Evolutionary conservation across 2,888 invertebrate genomes (phyloP).

Genomic region (Epiblema foenella): DNA sequence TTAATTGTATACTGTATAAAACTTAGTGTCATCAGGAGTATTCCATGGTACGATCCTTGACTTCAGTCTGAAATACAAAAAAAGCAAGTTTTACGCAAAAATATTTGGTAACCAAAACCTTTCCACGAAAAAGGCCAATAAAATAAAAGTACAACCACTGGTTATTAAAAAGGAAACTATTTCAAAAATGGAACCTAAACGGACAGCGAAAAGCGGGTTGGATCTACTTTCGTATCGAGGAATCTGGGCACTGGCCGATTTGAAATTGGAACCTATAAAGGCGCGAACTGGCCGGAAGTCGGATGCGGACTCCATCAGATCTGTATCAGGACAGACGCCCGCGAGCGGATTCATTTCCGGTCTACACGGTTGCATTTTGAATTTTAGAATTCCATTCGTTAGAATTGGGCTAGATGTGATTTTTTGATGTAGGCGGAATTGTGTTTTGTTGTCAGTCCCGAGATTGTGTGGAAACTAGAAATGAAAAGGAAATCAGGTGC

Average conservation of each 20-base stretch:
- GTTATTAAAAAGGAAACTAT: slow-evolving; percentile 30
- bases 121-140: not conserved
- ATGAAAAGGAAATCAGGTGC: not conserved
- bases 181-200: slow-evolving; percentile 33
- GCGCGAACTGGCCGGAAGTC: slow-evolving; percentile 79
- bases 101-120: not conserved
- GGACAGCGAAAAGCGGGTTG: slow-evolving; percentile 36
- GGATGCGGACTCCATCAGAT: slow-evolving; percentile 79
- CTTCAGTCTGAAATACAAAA: not conserved
- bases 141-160: slow-evolving; percentile 9
- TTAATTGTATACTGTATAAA: too few species aligned
- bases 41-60: too few species aligned
- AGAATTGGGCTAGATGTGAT: slow-evolving; percentile 60
- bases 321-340: slow-evolving; percentile 77
- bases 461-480: slow-evolving; percentile 4
- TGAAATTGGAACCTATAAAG: slow-evolving; percentile 81
- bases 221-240: slow-evolving; percentile 33
- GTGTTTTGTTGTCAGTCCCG: slow-evolving; percentile 24
- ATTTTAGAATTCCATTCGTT: slow-evolving; percentile 72
- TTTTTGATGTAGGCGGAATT: slow-evolving; percentile 34
- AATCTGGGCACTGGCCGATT: slow-evolving; percentile 54
- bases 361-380: slow-evolving; percentile 76
- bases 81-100: not conserved
- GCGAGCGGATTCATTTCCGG: slow-evolving; percentile 82
- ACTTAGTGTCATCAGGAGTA: too few species aligned